phyloP scores from a whole-genome alignment of 2,113 vertebrate species.

The Nematolebias whitei region DNA sequence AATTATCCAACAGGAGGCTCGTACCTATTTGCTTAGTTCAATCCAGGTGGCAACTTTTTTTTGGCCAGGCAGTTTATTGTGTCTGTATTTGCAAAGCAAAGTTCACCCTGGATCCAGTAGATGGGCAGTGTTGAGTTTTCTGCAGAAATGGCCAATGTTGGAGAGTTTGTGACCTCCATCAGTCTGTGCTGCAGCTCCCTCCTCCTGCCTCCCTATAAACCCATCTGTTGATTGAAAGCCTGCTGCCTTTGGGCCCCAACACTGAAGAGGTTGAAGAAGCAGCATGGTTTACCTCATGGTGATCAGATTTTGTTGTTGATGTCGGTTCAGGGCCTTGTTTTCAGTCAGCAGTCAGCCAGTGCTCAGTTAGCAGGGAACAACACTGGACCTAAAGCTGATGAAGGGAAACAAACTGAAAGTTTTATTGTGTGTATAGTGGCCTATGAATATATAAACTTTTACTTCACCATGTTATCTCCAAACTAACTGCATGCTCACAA shows the following conservation, averaged over 20 bases:
- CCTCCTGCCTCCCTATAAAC: too few species aligned
- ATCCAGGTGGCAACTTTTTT: too few species aligned
- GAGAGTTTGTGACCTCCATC: too few species aligned
- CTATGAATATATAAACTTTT: neutral
- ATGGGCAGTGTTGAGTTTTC: neutral
- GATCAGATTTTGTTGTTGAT: slow-evolving; percentile 1
- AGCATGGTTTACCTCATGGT: neutral
- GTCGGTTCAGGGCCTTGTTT: neutral
- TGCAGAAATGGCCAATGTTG: neutral
- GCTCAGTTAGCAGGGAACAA: slow-evolving; percentile 30
- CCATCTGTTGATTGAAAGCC: neutral
- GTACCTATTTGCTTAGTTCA: too few species aligned
- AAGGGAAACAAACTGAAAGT: slow-evolving; percentile 32
- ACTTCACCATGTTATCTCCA: neutral
- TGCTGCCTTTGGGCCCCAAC: neutral
- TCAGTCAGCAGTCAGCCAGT: slow-evolving; percentile 4
- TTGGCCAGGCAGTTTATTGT: too few species aligned
- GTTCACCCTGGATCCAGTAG: neutral
- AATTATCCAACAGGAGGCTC: too few species aligned
- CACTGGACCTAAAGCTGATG: neutral
- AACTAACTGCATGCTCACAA: neutral
- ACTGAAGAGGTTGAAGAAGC: neutral
- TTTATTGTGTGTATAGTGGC: neutral
- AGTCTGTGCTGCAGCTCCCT: neutral
- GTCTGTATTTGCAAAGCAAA: neutral